Conservation (phyloP, 1,140 invertebrate genomes). For the Magallana ariakensis region DNA sequence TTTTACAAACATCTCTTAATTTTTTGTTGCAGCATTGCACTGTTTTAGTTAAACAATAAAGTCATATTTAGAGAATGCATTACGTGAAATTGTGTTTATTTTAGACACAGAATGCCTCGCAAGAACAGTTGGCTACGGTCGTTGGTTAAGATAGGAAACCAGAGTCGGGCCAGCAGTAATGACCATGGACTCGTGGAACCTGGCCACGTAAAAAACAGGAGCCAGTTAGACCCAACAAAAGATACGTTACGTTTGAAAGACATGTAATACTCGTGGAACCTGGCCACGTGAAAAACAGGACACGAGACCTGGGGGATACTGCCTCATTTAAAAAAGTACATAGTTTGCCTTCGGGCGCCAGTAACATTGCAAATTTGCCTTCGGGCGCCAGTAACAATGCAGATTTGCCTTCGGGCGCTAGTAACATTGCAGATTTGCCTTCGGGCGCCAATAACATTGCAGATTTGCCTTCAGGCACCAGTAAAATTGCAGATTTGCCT, state of each 20-base stretch:
- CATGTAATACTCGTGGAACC: neutral
- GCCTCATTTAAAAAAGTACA: neutral
- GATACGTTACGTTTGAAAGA: neutral
- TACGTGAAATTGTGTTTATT: neutral
- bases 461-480: too few species aligned
- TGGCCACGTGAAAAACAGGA: neutral
- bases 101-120: neutral
- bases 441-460: too few species aligned
- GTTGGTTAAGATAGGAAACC: neutral
- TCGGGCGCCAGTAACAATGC: too few species aligned
- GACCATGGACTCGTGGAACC: neutral
- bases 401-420: neutral
- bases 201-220: neutral
- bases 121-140: neutral
- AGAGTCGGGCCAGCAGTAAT: too few species aligned
- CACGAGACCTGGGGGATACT: too few species aligned
- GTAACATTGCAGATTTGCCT: neutral
- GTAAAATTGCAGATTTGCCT: too few species aligned
- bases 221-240: neutral
- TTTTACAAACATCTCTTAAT: too few species aligned
- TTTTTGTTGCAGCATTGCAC: too few species aligned
- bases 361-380: too few species aligned
- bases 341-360: too few species aligned
- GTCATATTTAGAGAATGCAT: too few species aligned
- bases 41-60: too few species aligned